Conservation (phyloP, 2,797 vertebrate species). For the Anguilla obscura region DNA sequence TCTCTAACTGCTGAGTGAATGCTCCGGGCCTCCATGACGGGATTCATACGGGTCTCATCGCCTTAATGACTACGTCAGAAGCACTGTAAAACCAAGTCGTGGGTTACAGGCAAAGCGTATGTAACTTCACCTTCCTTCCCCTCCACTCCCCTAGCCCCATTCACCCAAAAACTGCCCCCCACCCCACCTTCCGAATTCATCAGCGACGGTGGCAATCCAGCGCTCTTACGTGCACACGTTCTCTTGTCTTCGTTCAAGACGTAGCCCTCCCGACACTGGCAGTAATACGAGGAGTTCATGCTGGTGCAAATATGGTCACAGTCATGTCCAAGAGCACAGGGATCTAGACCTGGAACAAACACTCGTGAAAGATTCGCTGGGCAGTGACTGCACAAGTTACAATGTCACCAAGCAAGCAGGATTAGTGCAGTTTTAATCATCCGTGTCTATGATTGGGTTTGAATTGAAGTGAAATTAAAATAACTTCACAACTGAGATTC, state of each 20-base stretch:
- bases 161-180: not conserved
- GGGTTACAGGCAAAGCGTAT: not conserved
- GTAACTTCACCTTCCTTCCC: not conserved
- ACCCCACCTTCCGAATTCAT: not conserved
- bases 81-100: not conserved
- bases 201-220: not conserved
- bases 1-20: not conserved
- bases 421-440: not conserved
- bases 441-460: not conserved
- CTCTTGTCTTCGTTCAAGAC: conserved; percentile 63
- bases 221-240: conserved; percentile 64
- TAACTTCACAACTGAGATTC: not conserved
- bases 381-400: not conserved
- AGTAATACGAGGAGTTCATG: conserved; percentile 51
- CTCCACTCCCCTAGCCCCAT: not conserved
- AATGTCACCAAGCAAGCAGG: not conserved
- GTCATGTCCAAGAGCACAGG: conserved; percentile 58
- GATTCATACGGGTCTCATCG: not conserved
- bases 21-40: too few species aligned
- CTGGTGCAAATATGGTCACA: conserved; percentile 68
- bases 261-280: conserved; percentile 64
- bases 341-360: conserved; percentile 21
- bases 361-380: not conserved
- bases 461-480: not conserved
- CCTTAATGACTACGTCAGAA: not conserved